Evolutionary conservation across 2,113 vertebrate genomes (phyloP).

Genomic region (Brachionichthys hirsutus): DNA sequence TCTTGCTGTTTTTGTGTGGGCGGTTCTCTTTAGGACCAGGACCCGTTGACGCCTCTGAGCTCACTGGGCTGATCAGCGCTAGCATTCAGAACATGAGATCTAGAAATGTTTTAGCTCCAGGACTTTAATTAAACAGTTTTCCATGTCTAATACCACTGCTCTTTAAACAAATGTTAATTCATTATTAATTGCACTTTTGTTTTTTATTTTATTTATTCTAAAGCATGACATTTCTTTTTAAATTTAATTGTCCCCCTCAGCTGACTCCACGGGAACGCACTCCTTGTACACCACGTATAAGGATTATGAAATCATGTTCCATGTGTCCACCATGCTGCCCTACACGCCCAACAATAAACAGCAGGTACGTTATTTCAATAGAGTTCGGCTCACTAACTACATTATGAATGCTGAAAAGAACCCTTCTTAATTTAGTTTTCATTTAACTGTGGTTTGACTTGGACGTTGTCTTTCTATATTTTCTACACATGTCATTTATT

Average conservation of each 20-base stretch:
- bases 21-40: too few species aligned
- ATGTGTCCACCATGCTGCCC: slow-evolving; percentile 87
- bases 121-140: background rate
- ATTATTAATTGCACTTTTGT: background rate
- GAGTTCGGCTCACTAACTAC: too few species aligned
- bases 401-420: too few species aligned
- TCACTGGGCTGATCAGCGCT: too few species aligned
- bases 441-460: background rate
- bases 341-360: slow-evolving; percentile 99
- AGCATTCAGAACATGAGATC: too few species aligned
- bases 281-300: slow-evolving; percentile 78
- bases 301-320: slow-evolving; percentile 82
- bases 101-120: background rate
- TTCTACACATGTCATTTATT: background rate
- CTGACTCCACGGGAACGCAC: slow-evolving; percentile 79
- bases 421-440: background rate
- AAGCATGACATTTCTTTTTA: slow-evolving; percentile 4
- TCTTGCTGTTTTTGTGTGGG: too few species aligned
- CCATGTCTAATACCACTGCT: background rate
- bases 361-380: slow-evolving; percentile 80
- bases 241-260: slow-evolving; percentile 47
- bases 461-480: background rate
- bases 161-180: background rate
- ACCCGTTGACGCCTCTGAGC: too few species aligned
- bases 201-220: background rate